These are phyloP conservation scores for Melanchra persicariae DNA, from an alignment of 2,888 invertebrate species.

Conservation along the genomic window DNA sequence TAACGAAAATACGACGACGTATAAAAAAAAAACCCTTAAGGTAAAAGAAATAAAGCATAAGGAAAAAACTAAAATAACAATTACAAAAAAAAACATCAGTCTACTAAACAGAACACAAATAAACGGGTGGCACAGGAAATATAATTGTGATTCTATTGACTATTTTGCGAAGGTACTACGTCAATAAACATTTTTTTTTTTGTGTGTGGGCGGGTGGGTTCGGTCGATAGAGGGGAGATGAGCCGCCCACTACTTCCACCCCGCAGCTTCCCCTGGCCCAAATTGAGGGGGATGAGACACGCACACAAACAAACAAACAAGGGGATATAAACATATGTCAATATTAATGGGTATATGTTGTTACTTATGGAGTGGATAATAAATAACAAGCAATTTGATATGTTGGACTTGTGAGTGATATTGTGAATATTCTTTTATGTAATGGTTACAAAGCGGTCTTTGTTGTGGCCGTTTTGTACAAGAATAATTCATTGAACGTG, in stretches of 20 bases:
- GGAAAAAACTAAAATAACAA: not conserved
- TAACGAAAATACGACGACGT: too few species aligned
- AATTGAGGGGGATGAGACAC: constrained; percentile 80
- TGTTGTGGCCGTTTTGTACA: constrained; percentile 13
- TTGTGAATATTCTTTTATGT: constrained; percentile 28
- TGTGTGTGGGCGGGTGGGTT: constrained; percentile 70
- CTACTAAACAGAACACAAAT: constrained; percentile 13
- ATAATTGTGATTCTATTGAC: constrained; percentile 29
- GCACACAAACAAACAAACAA: constrained; percentile 66
- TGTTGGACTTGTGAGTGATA: constrained; percentile 18
- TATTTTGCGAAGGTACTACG: constrained; percentile 45
- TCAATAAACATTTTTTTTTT: constrained; percentile 72
- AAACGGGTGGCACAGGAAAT: constrained; percentile 8
- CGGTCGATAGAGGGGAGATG: constrained; percentile 84
- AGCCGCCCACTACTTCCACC: constrained; percentile 76
- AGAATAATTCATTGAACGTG: not conserved
- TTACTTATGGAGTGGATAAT: constrained; percentile 37
- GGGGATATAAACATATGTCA: constrained; percentile 46
- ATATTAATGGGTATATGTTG: constrained; percentile 44
- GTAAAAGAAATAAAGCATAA: not conserved
- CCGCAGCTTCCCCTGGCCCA: constrained; percentile 85
- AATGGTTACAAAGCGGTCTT: constrained; percentile 2
- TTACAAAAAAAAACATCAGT: not conserved
- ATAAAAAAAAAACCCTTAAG: too few species aligned
- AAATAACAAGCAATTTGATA: constrained; percentile 45